Base-by-base conservation (phyloP, 2,888 invertebrate genomes). In the Catonia carolina region DNA sequence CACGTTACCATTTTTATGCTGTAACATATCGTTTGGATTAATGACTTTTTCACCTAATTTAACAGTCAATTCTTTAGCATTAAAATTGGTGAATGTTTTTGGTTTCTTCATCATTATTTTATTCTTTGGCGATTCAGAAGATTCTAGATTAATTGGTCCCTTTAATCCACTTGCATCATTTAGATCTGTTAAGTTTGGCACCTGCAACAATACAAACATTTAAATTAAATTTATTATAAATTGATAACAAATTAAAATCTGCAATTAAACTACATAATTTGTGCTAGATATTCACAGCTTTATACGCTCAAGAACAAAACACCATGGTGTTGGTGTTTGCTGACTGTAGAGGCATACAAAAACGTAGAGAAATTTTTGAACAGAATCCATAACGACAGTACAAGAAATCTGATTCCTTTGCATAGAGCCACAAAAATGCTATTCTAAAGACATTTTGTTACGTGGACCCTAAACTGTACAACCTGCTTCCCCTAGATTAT, bases 41-140 rank as follows among this genome's bases (percentile, higher is more conserved):
- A 56, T 51, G 14, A 52, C 56, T 18, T 56, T 56, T 47, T 56
- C 56, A 23, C 51, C 56, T 17, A 56, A 41, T 35, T 56, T 56
- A 1, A 47, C 56, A n/a, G 51, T 51, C 10, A 56, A 42, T 51
- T 56, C 56, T 20, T 56, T 56, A 23, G 52, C 22, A 35, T 45
- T 52, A 18, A 56, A 56, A 22, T 56, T 49, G 22, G 56, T 47
- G 18, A 56, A 42, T 10, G 56, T 15, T 35, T 56, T 56, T 15
- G 56, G 56, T 52, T 47, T 56, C 50, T 56, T 56, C 45, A 56
- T 52, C 41, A 52, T 52, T 14, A 45, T 22, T 36, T 52, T 51
- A 35, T 37, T 56, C 33, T 42, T 27, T 37, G 37, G 51, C 12
- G 47, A 23, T 20, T 22, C 22, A 14, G 56, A 51, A 52, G 42